A percentile compares a stretch with the other conserved stretches of the same genome.
phyloP scores from a whole-genome alignment of 1,140 invertebrate genomes.

The Drosophila lini region DNA sequence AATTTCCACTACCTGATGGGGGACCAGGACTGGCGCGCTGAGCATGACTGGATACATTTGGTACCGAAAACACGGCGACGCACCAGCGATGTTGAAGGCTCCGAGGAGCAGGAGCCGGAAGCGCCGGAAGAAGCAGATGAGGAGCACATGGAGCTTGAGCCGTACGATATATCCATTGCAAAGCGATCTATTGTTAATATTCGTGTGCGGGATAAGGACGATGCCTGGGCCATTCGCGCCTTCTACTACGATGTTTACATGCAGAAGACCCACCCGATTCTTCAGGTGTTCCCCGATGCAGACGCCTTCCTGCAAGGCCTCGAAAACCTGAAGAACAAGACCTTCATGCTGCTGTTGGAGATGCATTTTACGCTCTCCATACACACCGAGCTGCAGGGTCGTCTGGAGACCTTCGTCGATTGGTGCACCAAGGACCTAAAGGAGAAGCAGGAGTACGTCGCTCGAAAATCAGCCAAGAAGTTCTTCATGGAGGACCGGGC shows the following conservation, averaged over 20 bases:
- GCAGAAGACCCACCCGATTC: constrained; percentile 65
- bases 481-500: constrained; percentile 80
- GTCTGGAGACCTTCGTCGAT: constrained; percentile 66
- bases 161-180: constrained; percentile 61
- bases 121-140: background rate
- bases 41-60: constrained; percentile 80
- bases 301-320: constrained; percentile 63
- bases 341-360: constrained; percentile 74
- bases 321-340: constrained; percentile 74
- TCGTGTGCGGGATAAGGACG: constrained; percentile 73
- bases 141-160: constrained; percentile 26
- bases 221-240: constrained; percentile 79
- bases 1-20: constrained; percentile 81
- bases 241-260: constrained; percentile 78
- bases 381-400: constrained; percentile 71
- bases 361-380: constrained; percentile 77
- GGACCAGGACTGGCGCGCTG: constrained; percentile 74
- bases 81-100: background rate
- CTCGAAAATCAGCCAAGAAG: constrained; percentile 75
- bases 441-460: constrained; percentile 76
- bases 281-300: constrained; percentile 73
- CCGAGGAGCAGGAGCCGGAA: constrained; percentile 7
- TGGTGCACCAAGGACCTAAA: constrained; percentile 71
- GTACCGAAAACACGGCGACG: constrained; percentile 21
- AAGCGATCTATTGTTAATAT: constrained; percentile 74